phyloP scores from a whole-genome alignment of 2,113 vertebrate species.

The Polypterus senegalus region DNA sequence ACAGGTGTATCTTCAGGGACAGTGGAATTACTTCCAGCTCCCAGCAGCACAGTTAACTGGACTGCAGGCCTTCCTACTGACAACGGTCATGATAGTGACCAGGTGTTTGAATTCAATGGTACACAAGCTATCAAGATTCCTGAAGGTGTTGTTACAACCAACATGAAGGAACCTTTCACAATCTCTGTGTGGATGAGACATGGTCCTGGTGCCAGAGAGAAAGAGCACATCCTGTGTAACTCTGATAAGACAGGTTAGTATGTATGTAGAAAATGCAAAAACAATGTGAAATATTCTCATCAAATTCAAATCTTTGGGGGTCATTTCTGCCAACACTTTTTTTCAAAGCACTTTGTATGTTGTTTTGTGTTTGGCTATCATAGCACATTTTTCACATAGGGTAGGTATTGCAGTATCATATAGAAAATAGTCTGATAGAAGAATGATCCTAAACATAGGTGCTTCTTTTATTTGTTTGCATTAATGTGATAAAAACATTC shows the following conservation, averaged over 20 bases:
- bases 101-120: slow-evolving; percentile 95
- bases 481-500: no score
- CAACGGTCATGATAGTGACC: slow-evolving; percentile 91
- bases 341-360: no score
- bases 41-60: slow-evolving; percentile 77
- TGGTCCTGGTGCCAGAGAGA: slow-evolving; percentile 69
- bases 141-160: slow-evolving; percentile 61
- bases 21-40: slow-evolving; percentile 79
- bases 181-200: slow-evolving; percentile 95
- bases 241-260: slow-evolving; percentile 80
- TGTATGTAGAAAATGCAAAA: no score
- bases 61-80: slow-evolving; percentile 80
- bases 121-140: slow-evolving; percentile 84
- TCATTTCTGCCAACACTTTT: no score
- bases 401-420: no score
- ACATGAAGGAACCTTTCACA: slow-evolving; percentile 75
- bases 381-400: no score
- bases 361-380: no score
- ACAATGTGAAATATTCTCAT: no score
- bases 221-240: slow-evolving; percentile 89
- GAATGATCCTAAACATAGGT: no score
- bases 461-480: no score
- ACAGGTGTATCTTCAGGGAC: slow-evolving; percentile 73
- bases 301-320: no score
- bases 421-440: no score